phyloP scores from a whole-genome alignment of 2,113 vertebrate genomes.

The Chrysemys picta region DNA sequence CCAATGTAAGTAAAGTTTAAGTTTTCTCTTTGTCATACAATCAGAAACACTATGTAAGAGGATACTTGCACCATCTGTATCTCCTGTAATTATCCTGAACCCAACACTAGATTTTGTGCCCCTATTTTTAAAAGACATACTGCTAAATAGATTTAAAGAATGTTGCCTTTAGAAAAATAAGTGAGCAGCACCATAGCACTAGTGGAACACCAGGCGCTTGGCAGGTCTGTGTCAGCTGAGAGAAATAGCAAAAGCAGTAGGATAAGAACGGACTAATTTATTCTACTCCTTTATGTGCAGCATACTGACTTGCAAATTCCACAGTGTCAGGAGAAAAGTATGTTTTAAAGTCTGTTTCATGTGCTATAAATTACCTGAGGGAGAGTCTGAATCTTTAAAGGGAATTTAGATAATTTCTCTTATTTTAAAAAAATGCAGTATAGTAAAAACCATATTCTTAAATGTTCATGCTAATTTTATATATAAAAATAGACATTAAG shows the following conservation, averaged over 20 bases:
- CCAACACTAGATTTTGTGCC: slow-evolving; percentile 30
- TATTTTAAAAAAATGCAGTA: not conserved
- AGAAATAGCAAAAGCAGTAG: slow-evolving; percentile 1
- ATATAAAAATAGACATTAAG: slow-evolving; percentile 12
- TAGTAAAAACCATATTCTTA: slow-evolving; percentile 5
- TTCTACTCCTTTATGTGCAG: not conserved
- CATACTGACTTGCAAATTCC: slow-evolving; percentile 1
- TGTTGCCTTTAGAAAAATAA: slow-evolving; percentile 45
- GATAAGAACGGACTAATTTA: slow-evolving; percentile 44
- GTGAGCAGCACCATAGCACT: not conserved
- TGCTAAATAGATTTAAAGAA: slow-evolving; percentile 22
- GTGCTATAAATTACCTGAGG: not conserved
- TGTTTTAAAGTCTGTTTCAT: not conserved
- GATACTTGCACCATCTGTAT: slow-evolving; percentile 44
- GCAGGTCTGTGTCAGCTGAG: slow-evolving; percentile 19
- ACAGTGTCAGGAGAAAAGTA: not conserved
- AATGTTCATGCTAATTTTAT: not conserved
- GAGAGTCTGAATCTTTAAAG: not conserved
- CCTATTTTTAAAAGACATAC: slow-evolving; percentile 64
- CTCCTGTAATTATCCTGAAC: slow-evolving; percentile 16
- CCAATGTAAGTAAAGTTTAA: not conserved
- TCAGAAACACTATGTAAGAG: slow-evolving; percentile 51
- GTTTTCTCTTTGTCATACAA: not conserved
- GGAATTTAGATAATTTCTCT: not conserved
- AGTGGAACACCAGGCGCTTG: not conserved